Conservation (phyloP, 2,113 vertebrate species). For the Micromys minutus region DNA sequence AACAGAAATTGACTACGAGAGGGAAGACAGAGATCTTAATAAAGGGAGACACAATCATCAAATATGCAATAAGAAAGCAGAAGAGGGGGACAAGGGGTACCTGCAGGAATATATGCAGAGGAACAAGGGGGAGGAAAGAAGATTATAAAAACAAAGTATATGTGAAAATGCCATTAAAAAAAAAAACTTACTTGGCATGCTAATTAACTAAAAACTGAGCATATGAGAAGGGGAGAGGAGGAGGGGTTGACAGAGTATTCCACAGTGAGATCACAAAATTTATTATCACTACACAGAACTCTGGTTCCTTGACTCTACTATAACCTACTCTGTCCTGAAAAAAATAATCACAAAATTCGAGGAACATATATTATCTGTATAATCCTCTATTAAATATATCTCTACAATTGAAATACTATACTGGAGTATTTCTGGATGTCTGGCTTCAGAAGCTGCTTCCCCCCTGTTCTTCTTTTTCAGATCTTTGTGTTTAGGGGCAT, state of each 20-base stretch:
- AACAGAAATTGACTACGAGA: neutral
- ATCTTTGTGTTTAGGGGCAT: neutral
- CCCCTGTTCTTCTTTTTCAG: neutral
- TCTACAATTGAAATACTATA: neutral
- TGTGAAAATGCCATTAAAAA: neutral
- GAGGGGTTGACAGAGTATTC: neutral
- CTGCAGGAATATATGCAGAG: neutral
- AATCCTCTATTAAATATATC: neutral
- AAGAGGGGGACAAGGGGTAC: neutral
- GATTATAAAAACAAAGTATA: neutral
- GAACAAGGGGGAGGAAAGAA: neutral
- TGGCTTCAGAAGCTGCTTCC: neutral
- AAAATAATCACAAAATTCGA: neutral
- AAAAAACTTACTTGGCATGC: neutral
- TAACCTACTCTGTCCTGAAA: neutral
- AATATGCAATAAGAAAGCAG: neutral
- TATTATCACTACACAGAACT: neutral
- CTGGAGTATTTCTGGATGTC: neutral
- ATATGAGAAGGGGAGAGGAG: neutral
- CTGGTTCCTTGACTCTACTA: neutral
- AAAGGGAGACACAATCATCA: neutral
- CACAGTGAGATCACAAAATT: neutral
- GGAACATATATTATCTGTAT: neutral
- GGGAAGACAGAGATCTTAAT: neutral
- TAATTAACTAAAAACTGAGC: neutral